Conservation (phyloP, 2,888 invertebrate genomes). For the Chrysolina americana region DNA sequence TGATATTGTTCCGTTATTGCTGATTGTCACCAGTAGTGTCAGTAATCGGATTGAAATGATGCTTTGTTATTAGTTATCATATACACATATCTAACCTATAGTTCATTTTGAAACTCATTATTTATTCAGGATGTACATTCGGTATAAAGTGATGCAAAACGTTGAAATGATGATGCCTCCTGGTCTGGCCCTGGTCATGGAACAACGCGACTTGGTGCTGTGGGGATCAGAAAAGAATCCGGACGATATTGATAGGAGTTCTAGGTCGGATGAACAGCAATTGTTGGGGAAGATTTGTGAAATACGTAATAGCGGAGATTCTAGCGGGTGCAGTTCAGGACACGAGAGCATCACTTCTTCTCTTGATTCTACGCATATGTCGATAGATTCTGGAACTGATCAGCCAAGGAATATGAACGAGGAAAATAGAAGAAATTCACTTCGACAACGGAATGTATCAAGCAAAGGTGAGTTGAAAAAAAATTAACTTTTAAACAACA, state of each 20-base stretch:
- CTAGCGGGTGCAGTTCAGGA: slow-evolving; percentile 74
- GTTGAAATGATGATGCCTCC: slow-evolving; percentile 79
- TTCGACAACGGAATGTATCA: slow-evolving; percentile 59
- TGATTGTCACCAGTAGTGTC: too few relatives aligned
- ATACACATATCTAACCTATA: too few relatives aligned
- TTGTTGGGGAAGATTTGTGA: slow-evolving; percentile 59
- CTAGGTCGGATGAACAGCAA: slow-evolving; percentile 63
- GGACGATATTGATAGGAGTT: slow-evolving; percentile 52
- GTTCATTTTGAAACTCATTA: neutral
- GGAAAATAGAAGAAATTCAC: slow-evolving; percentile 56
- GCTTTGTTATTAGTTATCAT: too few relatives aligned
- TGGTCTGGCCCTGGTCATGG: slow-evolving; percentile 71
- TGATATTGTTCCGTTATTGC: too few relatives aligned
- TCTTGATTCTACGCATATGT: slow-evolving; percentile 71
- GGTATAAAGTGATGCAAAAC: slow-evolving; percentile 76
- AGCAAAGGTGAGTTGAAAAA: slow-evolving; percentile 50
- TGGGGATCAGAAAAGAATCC: slow-evolving; percentile 62
- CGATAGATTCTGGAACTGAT: slow-evolving; percentile 71
- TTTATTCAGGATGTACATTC: slow-evolving; percentile 73
- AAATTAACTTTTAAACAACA: too few relatives aligned
- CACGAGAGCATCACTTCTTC: slow-evolving; percentile 74
- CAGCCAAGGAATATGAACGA: slow-evolving; percentile 57
- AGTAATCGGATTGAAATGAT: too few relatives aligned
- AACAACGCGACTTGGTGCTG: slow-evolving; percentile 48
- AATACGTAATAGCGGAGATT: slow-evolving; percentile 66